Percentiles rank a stretch among this genome's conserved stretches.
phyloP scores from a whole-genome alignment of 1,140 invertebrate genomes.

The Drosophila chauvacae region DNA sequence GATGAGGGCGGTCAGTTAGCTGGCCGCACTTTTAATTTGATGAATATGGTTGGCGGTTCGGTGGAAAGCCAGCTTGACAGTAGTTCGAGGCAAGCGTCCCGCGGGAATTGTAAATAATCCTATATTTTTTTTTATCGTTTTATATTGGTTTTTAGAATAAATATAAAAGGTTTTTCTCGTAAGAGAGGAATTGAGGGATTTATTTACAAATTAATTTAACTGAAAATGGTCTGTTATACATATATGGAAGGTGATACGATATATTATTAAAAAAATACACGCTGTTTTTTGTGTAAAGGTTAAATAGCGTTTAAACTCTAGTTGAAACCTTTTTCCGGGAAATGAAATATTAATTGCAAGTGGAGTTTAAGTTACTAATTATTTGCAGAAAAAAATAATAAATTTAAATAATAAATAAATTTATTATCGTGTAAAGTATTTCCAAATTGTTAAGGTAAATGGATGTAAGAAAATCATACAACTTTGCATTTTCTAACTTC shows the following conservation, averaged over 20 bases:
- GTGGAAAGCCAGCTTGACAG: conserved; percentile 1
- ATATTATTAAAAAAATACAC: background rate
- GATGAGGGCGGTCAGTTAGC: conserved; percentile 29
- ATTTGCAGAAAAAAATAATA: no score
- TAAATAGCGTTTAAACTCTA: no score
- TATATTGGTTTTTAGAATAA: conserved; percentile 3
- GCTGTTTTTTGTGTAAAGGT: background rate
- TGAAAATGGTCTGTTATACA: background rate
- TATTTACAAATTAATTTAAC: conserved; percentile 4
- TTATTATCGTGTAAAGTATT: no score
- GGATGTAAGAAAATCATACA: no score
- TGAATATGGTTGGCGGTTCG: conserved; percentile 22
- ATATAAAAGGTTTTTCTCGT: background rate
- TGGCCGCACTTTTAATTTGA: conserved; percentile 45
- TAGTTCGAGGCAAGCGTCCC: background rate
- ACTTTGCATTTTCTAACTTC: no score
- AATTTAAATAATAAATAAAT: no score
- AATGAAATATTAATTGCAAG: no score
- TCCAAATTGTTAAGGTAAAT: no score
- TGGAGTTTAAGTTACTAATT: no score
- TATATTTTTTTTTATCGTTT: background rate
- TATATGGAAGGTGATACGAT: background rate
- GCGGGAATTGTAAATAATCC: conserved; percentile 16
- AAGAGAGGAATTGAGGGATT: no score
- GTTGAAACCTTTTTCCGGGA: no score